A percentile compares a stretch with the other conserved stretches of the same genome.
These are phyloP conservation scores for Leuciscus idus DNA, from an alignment of 2,113 vertebrate species.

Conservation along the genomic window DNA sequence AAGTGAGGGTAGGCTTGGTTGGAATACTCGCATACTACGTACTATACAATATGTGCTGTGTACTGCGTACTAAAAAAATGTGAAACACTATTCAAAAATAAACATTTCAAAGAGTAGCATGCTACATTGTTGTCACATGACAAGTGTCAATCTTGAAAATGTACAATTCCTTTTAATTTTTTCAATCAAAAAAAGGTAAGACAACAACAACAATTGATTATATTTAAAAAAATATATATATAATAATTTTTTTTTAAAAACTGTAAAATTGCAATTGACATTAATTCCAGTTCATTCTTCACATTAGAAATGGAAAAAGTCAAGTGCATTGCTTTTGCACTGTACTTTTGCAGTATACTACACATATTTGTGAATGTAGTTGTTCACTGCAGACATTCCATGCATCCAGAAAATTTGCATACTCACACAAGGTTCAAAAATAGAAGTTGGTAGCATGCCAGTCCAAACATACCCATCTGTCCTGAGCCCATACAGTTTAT, in stretches of 20 bases:
- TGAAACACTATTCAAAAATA: too few species aligned
- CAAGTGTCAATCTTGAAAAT: too few species aligned
- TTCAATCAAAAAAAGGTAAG: background rate
- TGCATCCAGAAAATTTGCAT: slow-evolving; percentile 21
- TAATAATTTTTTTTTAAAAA: too few species aligned
- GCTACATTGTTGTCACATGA: too few species aligned
- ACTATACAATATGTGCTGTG: too few species aligned
- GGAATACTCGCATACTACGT: too few species aligned
- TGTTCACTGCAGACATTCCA: slow-evolving; percentile 3
- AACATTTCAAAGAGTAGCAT: too few species aligned
- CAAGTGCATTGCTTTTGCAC: background rate
- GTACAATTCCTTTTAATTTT: too few species aligned
- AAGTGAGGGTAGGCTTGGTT: background rate
- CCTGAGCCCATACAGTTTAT: background rate
- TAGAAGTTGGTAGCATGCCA: slow-evolving; percentile 3
- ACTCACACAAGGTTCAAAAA: background rate
- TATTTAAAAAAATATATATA: too few species aligned
- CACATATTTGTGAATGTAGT: background rate
- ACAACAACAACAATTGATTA: background rate
- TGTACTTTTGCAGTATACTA: background rate
- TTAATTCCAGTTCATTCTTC: background rate
- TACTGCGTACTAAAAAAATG: too few species aligned
- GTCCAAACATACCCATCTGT: slow-evolving; percentile 17
- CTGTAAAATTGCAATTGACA: too few species aligned
- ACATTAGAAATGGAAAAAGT: background rate